Conservation (phyloP, 2,888 invertebrate genomes). For the Dichetophora obliterata region DNA sequence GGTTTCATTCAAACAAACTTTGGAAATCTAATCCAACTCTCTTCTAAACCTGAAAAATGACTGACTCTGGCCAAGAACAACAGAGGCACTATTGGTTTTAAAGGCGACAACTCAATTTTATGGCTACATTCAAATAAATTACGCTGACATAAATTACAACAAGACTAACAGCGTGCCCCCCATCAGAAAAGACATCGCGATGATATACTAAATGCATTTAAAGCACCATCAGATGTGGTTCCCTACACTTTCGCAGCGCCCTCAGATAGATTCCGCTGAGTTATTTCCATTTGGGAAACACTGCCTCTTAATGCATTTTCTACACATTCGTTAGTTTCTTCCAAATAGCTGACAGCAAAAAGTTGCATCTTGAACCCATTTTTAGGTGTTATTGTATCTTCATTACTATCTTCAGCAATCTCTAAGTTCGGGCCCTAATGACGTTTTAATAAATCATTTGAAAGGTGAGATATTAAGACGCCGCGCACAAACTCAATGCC, state of each 20-base stretch:
- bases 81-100: not conserved
- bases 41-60: not conserved
- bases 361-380: conserved; percentile 23
- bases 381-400: conserved; percentile 30
- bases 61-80: not conserved
- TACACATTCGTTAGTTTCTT: not conserved
- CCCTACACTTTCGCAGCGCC: too few relatives aligned
- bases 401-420: conserved; percentile 30
- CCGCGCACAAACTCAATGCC: not conserved
- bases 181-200: not conserved
- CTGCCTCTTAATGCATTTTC: not conserved
- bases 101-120: conserved; percentile 35
- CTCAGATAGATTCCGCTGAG: too few relatives aligned
- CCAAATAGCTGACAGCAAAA: not conserved
- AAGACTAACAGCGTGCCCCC: not conserved
- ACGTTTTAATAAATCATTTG: conserved; percentile 68
- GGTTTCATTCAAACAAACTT: conserved; percentile 12
- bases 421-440: conserved; percentile 62
- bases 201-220: not conserved
- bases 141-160: not conserved
- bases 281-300: not conserved
- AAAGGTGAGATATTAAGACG: conserved; percentile 61
- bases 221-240: not conserved
- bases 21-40: conserved; percentile 16
- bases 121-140: conserved; percentile 27